Base-by-base conservation (phyloP, 1,140 invertebrate species). In the Campoletis sonorensis region DNA sequence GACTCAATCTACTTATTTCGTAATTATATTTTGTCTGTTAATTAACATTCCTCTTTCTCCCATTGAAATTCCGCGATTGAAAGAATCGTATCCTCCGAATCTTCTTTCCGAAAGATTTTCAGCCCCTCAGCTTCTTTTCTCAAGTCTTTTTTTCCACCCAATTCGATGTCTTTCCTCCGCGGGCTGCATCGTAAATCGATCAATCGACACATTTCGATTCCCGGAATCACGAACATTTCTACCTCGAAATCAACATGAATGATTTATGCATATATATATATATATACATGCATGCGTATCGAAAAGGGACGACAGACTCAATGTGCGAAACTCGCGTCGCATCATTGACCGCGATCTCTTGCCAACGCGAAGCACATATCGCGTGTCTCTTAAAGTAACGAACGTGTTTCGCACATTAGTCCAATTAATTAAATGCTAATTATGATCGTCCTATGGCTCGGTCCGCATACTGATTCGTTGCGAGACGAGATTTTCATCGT, bases 371-470 rank as follows among this genome's bases (percentile, higher is more conserved):
- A 54, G 49, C 49, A 77, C 54, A 64, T 64, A 64, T 64, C 61
- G 61, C 61, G 61, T 54, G 73, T 61, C 58, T 37, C 21, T 40
- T 86, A 83, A 85, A 86, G 84, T 83, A 86, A 87, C 85, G 85
- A 87, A 86, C 85, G 84, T 87, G 86, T 87, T 85, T 88, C 85
- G 82, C 86, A 81, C 87, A 88, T 88, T 86, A 85, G 87, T 86
- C 85, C 86, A 87, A 88, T 89, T 89, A 88, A 89, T 89, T 89
- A 88, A 87, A 88, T 89, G 87, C 86, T 89, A 89, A 89, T 89
- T 88, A 87, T 86, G 85, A 86, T 87, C 82, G 79, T 85, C 18
- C 79, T 79, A 67, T 84, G 82, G 49, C 81, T 79, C 80, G 78
- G 77, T 81, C 64, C 76, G 86, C 86, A 87, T 87, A 87, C 86